Conservation (phyloP, 2,888 invertebrate species). For the Pseudolycoriella hygida region DNA sequence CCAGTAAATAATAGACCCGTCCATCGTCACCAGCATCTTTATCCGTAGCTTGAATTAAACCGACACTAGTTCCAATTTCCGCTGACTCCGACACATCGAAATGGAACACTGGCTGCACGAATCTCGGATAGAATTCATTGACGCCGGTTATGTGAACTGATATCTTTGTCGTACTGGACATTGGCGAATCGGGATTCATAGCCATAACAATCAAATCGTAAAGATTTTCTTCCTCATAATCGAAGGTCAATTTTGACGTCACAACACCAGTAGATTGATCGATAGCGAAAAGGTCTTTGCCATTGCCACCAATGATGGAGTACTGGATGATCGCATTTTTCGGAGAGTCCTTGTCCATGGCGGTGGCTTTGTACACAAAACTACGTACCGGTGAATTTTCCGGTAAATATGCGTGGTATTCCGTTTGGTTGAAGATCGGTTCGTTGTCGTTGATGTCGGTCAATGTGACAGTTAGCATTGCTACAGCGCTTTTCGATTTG, state of each 20-base stretch:
- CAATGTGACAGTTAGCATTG: slow-evolving; percentile 66
- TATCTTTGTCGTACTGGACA: slow-evolving; percentile 58
- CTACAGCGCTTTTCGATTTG: slow-evolving; percentile 54
- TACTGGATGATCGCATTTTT: slow-evolving; percentile 76
- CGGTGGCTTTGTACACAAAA: slow-evolving; percentile 55
- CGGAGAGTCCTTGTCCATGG: slow-evolving; percentile 72
- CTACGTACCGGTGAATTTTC: slow-evolving; percentile 68
- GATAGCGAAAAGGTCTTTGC: slow-evolving; percentile 59
- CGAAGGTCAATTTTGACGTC: slow-evolving; percentile 57
- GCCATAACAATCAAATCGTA: slow-evolving; percentile 66
- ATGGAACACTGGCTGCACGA: slow-evolving; percentile 76
- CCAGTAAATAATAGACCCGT: slow-evolving; percentile 76
- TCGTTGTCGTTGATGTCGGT: slow-evolving; percentile 90
- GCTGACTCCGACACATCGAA: slow-evolving; percentile 88
- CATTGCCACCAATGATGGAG: slow-evolving; percentile 57
- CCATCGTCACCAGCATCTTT: slow-evolving; percentile 80
- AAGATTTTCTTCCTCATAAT: slow-evolving; percentile 65
- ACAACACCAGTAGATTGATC: slow-evolving; percentile 59
- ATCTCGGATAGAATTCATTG: slow-evolving; percentile 78
- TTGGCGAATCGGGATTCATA: slow-evolving; percentile 68
- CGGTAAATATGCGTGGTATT: slow-evolving; percentile 58
- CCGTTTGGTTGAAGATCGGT: slow-evolving; percentile 62
- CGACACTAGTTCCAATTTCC: slow-evolving; percentile 67
- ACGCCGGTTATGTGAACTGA: slow-evolving; percentile 63
- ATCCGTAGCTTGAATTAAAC: slow-evolving; percentile 73